Conservation (phyloP, 1,140 invertebrate species). For the Triops longicaudatus region DNA sequence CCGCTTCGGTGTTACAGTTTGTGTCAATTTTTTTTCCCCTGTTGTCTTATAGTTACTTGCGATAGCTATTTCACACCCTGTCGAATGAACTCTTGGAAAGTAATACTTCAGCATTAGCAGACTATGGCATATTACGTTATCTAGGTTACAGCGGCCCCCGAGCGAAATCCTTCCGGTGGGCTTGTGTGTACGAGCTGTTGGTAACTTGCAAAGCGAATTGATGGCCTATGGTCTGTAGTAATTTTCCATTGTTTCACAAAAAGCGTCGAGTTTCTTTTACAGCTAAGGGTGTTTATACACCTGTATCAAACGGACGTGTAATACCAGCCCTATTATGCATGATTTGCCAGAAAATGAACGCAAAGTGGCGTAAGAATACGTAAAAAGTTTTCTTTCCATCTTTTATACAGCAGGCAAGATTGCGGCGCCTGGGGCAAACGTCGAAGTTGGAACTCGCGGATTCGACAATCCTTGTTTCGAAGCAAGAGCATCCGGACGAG, state of each 20-base stretch:
- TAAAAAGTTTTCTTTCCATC: background rate
- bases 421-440: background rate
- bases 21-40: background rate
- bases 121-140: background rate
- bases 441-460: background rate
- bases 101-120: background rate
- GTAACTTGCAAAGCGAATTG: background rate
- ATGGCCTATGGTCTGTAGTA: background rate
- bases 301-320: too few species aligned
- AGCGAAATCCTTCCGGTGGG: background rate
- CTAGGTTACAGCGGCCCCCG: background rate
- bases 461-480: constrained; percentile 8
- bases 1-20: background rate
- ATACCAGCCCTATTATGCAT: background rate
- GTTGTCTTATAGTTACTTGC: background rate
- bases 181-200: background rate
- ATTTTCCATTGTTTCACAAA: background rate
- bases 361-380: background rate
- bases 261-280: background rate
- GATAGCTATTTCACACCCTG: background rate
- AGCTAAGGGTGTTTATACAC: too few species aligned
- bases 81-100: background rate
- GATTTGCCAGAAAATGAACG: background rate
- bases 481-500: background rate
- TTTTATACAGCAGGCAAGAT: background rate